Evolutionary conservation across 2,113 vertebrate genomes (phyloP), one percentile per base, ranked within the genome.

Genomic region (Prochilodus magdalenae): DNA sequence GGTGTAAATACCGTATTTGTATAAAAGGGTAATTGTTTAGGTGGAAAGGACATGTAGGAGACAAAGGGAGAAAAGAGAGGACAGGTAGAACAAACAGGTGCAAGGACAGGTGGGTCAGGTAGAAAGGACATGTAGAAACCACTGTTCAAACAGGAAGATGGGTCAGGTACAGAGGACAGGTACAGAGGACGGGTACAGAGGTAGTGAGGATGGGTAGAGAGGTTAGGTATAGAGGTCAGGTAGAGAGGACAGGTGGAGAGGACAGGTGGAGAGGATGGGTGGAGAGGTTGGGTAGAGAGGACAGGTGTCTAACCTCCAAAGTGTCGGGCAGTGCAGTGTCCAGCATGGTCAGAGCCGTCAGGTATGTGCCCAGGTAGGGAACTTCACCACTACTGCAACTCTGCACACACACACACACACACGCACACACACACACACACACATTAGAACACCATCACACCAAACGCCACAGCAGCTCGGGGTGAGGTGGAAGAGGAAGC

Each of bases 341-440:
- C 92, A 97, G 82, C 96, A 97, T 97, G 69, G 95, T 94, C 84
- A 97, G 93, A 67, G 95, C 94, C 0, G 95, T 97, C 89, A 97
- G 92, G 81, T 96, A 97, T 4, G 96, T 97, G 66, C 96, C 96
- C 27, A 97, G 93, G 86, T 97, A 97, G 0, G 96, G 96, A 13
- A 97, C 88, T 0, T 94, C 92, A 0, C 94, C 96, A 1, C 89
- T 89, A 65, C 86, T 77, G 27, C 76, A 40, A 60, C 75, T 81
- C 93, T 95, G 91, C 40, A n/a, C 49, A 71, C 71, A n/a, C n/a
- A n/a, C n/a, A n/a, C n/a, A n/a, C n/a, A n/a, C n/a, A n/a, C n/a
- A n/a, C n/a, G n/a, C n/a, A n/a, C n/a, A n/a, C n/a, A n/a, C n/a
- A n/a, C n/a, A n/a, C n/a, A n/a, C 40, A n/a, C 49, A 71, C 71